Evolutionary conservation across 2,113 vertebrate genomes (phyloP).

Genomic region (Oceanites oceanicus): DNA sequence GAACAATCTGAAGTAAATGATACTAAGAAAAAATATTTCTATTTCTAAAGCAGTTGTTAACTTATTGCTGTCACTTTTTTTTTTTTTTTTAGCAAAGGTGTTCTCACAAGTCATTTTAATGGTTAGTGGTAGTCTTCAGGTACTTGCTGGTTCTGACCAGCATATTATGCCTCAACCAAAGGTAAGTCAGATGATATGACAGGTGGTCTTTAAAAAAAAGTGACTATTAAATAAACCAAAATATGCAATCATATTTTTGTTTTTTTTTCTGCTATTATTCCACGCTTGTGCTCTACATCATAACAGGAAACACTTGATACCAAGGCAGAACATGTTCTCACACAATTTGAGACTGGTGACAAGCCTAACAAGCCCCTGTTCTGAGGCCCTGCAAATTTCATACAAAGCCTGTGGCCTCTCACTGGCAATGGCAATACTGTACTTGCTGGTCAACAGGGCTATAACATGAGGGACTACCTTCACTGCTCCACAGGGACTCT

Average conservation of each 20-base stretch:
- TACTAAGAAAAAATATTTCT: not conserved
- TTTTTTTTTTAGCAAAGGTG: not conserved
- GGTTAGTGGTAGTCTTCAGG: not conserved
- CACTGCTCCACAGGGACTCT: not conserved
- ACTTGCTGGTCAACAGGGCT: not conserved
- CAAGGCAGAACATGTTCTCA: not conserved
- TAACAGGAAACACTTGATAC: not conserved
- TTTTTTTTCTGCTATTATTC: not conserved
- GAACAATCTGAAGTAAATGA: not conserved
- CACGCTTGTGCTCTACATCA: not conserved
- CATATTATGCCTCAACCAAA: not conserved
- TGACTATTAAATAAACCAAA: not conserved
- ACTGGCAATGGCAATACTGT: not conserved
- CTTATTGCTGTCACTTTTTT: not conserved
- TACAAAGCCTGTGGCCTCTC: not conserved
- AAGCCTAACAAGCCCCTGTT: not conserved
- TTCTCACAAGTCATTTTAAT: not conserved
- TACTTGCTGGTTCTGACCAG: not conserved
- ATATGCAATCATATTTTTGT: not conserved
- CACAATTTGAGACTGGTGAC: not conserved
- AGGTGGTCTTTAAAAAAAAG: not conserved
- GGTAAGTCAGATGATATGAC: not conserved
- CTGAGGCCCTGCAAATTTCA: not conserved
- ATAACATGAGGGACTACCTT: not conserved
- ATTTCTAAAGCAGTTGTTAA: not conserved